Conservation (phyloP, 2,797 vertebrate species). For the Hemibagrus guttatus region DNA sequence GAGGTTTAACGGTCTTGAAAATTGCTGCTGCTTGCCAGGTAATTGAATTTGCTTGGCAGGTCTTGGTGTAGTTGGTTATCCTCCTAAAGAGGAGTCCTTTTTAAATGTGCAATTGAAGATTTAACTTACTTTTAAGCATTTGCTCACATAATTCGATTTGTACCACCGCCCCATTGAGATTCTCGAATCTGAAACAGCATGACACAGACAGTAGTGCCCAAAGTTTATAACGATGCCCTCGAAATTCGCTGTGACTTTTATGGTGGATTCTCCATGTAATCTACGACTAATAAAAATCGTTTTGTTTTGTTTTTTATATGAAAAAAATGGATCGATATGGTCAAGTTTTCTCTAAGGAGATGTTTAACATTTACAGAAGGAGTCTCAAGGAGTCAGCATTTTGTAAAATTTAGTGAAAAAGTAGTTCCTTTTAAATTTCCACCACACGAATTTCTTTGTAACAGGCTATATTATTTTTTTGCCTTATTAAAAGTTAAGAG, state of each 20-base stretch:
- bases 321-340: neutral
- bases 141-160: neutral
- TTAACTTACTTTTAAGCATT: neutral
- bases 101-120: neutral
- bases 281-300: neutral
- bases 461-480: neutral
- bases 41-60: neutral
- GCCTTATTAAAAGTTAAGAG: neutral
- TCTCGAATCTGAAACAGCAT: neutral
- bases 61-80: neutral
- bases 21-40: neutral
- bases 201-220: too few relatives aligned
- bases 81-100: too few relatives aligned
- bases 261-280: neutral
- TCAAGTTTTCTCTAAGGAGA: neutral
- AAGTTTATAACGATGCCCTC: neutral
- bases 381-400: neutral
- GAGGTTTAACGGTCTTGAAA: neutral
- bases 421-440: neutral
- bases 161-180: neutral
- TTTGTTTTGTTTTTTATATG: neutral
- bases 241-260: neutral
- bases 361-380: neutral
- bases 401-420: neutral
- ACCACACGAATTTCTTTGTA: neutral